Base-by-base conservation (phyloP, 2,797 vertebrate genomes). In the Sardinella longiceps region DNA sequence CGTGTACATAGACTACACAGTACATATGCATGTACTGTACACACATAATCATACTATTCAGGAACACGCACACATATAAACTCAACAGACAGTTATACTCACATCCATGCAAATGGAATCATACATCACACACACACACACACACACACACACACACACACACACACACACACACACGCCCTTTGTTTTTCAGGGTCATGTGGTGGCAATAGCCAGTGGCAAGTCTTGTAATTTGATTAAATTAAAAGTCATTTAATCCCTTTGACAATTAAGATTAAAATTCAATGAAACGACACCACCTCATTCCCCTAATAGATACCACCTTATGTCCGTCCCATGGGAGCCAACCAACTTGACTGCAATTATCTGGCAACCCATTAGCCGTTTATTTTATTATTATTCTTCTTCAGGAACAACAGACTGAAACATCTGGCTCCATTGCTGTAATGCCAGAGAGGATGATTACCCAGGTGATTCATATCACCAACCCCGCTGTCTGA, bases 91-190 rank as follows among this genome's bases (percentile, higher is more conserved):
- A 58, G 4, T 23, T 20, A 58, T 23, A 10, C 9, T 10, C 50
- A 51, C 50, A 51, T 18, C 9, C 11, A 12, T 3, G 18, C 50
- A n/a, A n/a, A n/a, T n/a, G n/a, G n/a, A n/a, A n/a, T n/a, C n/a
- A n/a, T n/a, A n/a, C n/a, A 18, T 18, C 51, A 53, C 51, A 53
- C 50, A 53, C n/a, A 25, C 58, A 2, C n/a, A 25, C 63, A 70
- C 63, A 70, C 63, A 70, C 15, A 33, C 63, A 70, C 28, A 28
- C 63, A 70, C 63, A 70, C 63, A 70, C 63, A 70, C 30, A 37
- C 11, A 70, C 28, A 70, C 28, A 66, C 25, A 70, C 28, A 43
- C 33, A 43, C 63, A 70, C 28, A 70, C 30, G n/a, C 23, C 56
- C n/a, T 60, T 60, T 11, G 56, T 25, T 60, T 25, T 60, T 60